These are phyloP conservation scores for Bembecia ichneumoniformis DNA, from an alignment of 2,888 invertebrate genomes.

Conservation along the genomic window DNA sequence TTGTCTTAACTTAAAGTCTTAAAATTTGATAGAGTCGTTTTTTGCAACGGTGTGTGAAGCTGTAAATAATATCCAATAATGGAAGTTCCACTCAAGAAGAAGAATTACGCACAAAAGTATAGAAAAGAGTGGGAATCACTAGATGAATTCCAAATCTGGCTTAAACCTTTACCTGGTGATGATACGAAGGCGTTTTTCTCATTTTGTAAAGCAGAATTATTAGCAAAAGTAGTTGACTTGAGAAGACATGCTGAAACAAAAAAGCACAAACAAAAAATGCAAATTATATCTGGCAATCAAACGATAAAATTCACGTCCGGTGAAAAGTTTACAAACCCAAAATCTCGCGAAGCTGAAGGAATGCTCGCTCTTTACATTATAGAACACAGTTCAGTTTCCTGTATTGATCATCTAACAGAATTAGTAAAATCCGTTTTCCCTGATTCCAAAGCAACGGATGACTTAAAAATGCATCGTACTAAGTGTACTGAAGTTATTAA, in stretches of 20 bases:
- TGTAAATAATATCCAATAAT: too few relatives aligned
- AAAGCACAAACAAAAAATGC: background rate
- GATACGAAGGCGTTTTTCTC: too few relatives aligned
- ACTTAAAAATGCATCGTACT: slow-evolving; percentile 10
- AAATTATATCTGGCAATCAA: too few relatives aligned
- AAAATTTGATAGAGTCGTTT: too few relatives aligned
- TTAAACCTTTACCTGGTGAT: background rate
- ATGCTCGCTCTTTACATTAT: slow-evolving; percentile 1
- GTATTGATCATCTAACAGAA: slow-evolving; percentile 4
- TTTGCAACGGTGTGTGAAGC: too few relatives aligned
- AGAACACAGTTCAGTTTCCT: slow-evolving; percentile 2
- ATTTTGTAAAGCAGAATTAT: background rate
- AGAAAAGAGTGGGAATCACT: slow-evolving; percentile 1
- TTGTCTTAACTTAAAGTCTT: too few relatives aligned
- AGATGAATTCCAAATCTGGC: slow-evolving; percentile 1
- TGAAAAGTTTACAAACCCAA: background rate
- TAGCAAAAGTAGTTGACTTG: background rate
- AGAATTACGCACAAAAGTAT: too few relatives aligned
- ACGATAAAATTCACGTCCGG: background rate
- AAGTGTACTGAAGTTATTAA: slow-evolving; percentile 14
- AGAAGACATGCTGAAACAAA: background rate
- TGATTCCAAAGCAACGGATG: slow-evolving; percentile 5
- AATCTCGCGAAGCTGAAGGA: background rate
- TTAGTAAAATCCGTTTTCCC: slow-evolving; percentile 2
- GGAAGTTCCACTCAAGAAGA: too few relatives aligned